A percentile compares a stretch with the other conserved stretches of the same genome.
Evolutionary conservation across 2,888 invertebrate genomes (phyloP).

Genomic region (Dioctria rufipes): DNA sequence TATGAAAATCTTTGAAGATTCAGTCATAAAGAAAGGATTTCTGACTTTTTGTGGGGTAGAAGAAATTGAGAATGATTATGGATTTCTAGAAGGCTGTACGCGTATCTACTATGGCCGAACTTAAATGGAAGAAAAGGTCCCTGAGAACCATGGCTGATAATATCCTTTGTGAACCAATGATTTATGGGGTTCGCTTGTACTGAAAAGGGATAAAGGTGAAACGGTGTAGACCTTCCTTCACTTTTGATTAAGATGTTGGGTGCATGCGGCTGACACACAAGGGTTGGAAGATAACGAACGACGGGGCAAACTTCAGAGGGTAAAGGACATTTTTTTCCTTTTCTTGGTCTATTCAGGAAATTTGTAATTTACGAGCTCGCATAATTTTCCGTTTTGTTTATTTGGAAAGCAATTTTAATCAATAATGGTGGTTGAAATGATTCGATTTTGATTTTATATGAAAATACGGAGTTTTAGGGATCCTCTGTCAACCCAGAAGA

Average conservation of each 20-base stretch:
- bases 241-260: conserved; percentile 50
- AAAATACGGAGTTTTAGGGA: neutral
- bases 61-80: conserved; percentile 34
- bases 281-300: conserved; percentile 29
- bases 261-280: conserved; percentile 43
- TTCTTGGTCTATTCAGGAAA: neutral
- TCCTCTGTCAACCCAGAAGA: neutral
- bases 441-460: conserved; percentile 46
- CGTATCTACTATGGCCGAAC: conserved; percentile 27
- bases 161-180: conserved; percentile 41
- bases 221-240: conserved; percentile 26
- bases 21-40: conserved; percentile 4
- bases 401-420: conserved; percentile 36
- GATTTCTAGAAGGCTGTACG: conserved; percentile 9
- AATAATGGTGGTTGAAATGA: conserved; percentile 27
- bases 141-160: conserved; percentile 48
- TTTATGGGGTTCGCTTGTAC: conserved; percentile 41
- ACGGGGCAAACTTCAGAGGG: conserved; percentile 19
- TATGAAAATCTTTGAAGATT: conserved; percentile 7
- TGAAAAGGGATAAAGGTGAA: conserved; percentile 49
- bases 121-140: neutral
- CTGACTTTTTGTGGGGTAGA: neutral
- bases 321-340: conserved; percentile 16
- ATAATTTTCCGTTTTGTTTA: conserved; percentile 44
- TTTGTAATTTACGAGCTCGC: conserved; percentile 35